These are phyloP conservation scores for Lepus timidus DNA, from an alignment of 2,113 vertebrate species.

Conservation along the genomic window DNA sequence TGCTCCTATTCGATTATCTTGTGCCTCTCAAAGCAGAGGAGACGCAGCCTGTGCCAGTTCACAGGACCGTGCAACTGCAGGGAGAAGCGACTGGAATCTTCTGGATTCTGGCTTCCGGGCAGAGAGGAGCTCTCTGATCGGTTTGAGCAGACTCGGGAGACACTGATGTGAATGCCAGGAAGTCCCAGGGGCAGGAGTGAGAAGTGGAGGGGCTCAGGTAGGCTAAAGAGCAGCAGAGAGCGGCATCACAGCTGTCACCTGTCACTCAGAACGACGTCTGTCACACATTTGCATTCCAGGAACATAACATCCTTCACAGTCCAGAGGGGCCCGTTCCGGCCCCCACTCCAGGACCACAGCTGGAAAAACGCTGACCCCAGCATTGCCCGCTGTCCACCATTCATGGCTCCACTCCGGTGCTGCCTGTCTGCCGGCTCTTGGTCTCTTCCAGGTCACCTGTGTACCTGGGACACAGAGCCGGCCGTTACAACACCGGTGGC, in stretches of 20 bases:
- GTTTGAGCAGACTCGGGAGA: background rate
- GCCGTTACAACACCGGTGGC: background rate
- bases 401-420: background rate
- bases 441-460: background rate
- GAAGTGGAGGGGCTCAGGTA: background rate
- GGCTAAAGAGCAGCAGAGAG: background rate
- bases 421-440: background rate
- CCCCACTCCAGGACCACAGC: background rate
- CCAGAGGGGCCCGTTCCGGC: background rate
- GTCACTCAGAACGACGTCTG: background rate
- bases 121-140: background rate
- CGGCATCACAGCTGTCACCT: background rate
- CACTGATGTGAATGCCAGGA: too few species aligned
- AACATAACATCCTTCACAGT: background rate
- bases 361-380: background rate
- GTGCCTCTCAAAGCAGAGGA: background rate
- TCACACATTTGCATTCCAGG: background rate
- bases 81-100: background rate
- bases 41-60: background rate
- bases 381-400: background rate
- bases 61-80: background rate
- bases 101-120: background rate
- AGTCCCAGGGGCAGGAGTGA: background rate
- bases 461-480: background rate
- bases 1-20: background rate